Evolutionary conservation across 2,888 invertebrate species (phyloP), one percentile per base, ranked within the genome.

Genomic region (Agriopis leucophaearia): DNA sequence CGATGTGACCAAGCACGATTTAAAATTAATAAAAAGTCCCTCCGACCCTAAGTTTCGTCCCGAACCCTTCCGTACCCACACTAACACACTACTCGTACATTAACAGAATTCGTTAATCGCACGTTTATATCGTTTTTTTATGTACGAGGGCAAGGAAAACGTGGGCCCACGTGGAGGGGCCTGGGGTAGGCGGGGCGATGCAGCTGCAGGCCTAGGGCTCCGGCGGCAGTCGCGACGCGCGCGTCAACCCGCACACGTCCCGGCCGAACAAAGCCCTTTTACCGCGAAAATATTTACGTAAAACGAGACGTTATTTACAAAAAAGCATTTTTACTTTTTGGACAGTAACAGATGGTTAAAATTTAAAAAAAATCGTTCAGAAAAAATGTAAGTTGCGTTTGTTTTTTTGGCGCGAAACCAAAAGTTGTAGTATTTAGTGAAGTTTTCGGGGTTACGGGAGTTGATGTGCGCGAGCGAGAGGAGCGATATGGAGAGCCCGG

Each of bases 381-480:
- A 75, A 69, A 42, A 56, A 36, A 57, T 57, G 45, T 57, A 47
- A 15, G 12, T 47, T 7, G 40, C 40, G 36, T 74, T 71, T 9
- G 1, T 69, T 73, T 59, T 67, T 67, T 74, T 72, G 44, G 75
- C 58, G 69, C 48, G 60, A 65, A 74, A 70, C 55, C 66, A 68
- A 73, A 66, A 70, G 63, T 80, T 79, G 70, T 58, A 74, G 73
- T 84, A 81, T 83, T 84, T 85, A 81, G 87, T 90, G 88, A 87
- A 89, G 87, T 88, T 90, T 85, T 84, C 72, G 80, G 82, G 87
- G 42, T 82, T 90, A 87, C 88, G 90, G 87, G 87, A 87, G 85
- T 82, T 92, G 87, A 93, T 93, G 93, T 93, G 93, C 91, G 89
- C 84, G 85, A 90, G 90, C 85, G 92, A 91, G 87, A 89, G 86